Conservation (phyloP, 2,797 vertebrate species). For the Siniperca obscura region DNA sequence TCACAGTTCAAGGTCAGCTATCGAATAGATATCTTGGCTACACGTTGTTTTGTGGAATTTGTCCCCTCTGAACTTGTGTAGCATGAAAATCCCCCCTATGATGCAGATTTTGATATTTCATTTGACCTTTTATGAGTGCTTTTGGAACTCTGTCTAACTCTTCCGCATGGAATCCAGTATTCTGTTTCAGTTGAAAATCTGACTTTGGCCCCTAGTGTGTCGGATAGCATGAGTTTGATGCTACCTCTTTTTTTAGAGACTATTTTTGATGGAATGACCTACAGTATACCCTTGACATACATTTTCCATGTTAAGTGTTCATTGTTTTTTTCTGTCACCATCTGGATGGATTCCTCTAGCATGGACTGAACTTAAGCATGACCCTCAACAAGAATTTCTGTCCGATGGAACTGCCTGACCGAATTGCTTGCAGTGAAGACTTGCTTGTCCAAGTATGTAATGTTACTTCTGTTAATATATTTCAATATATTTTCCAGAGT, state of each 20-base stretch:
- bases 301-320: neutral
- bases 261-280: constrained; percentile 11
- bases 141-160: neutral
- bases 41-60: constrained; percentile 21
- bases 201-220: constrained; percentile 12
- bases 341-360: constrained; percentile 38
- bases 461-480: constrained; percentile 76
- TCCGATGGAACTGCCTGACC: neutral
- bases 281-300: neutral
- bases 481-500: constrained; percentile 85
- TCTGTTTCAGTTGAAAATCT: constrained; percentile 7
- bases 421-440: constrained; percentile 14
- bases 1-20: constrained; percentile 95
- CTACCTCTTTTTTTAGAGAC: constrained; percentile 22
- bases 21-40: neutral
- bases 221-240: constrained; percentile 41
- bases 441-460: constrained; percentile 24
- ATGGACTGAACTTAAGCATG: constrained; percentile 64
- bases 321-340: neutral
- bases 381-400: neutral
- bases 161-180: constrained; percentile 34
- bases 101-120: neutral
- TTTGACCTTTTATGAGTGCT: constrained; percentile 4
- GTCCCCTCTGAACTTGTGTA: constrained; percentile 8
- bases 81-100: constrained; percentile 43